Evolutionary conservation across 2,888 invertebrate species (phyloP), one percentile per base, ranked within the genome.

Genomic region (Phrixothrix hirtus): DNA sequence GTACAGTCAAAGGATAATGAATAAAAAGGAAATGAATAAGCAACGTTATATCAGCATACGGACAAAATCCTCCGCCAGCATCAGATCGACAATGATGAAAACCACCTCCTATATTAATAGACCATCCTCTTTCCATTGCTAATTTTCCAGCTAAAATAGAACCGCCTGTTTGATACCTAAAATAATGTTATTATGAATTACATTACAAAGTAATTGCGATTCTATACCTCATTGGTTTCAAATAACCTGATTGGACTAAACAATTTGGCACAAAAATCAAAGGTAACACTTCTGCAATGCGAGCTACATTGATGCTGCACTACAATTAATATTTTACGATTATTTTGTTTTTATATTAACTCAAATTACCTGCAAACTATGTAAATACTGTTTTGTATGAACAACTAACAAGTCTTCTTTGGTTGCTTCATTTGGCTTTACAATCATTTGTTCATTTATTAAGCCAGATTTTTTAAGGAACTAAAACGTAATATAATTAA

Each of bases 101-200:
- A 0, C 94, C 94, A 7, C 92, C 95, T 0, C 94, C 95, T 14
- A 95, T 81, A 72, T 95, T 95, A 55, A 95, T 89, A 0, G 92
- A 86, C 92, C 92, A 94, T 1, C 92, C 92, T 27, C 87, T 76
- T 59, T 91, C 86, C 29, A 93, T 62, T 0, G 94, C 93, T 49
- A 94, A 71, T 71, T 88, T 88, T 0, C 90, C 92, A 0, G 91
- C 92, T 60, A 92, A 72, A 41, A 94, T 82, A 1, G 90, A 88
- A 0, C 94, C 92, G 1, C 92, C 92, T 0, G 91, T 89, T 76
- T 90, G 89, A 62, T 81, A 82, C 57, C 86, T 85, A 62, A 1
- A 72, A 66, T n/a, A n/a, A n/a, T n/a, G n/a, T n/a, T n/a, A n/a
- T n/a, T n/a, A n/a, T n/a, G n/a, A n/a, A n/a, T n/a, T n/a, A n/a